Evolutionary conservation across 2,113 vertebrate species (phyloP).

Genomic region (Coreoperca whiteheadi): DNA sequence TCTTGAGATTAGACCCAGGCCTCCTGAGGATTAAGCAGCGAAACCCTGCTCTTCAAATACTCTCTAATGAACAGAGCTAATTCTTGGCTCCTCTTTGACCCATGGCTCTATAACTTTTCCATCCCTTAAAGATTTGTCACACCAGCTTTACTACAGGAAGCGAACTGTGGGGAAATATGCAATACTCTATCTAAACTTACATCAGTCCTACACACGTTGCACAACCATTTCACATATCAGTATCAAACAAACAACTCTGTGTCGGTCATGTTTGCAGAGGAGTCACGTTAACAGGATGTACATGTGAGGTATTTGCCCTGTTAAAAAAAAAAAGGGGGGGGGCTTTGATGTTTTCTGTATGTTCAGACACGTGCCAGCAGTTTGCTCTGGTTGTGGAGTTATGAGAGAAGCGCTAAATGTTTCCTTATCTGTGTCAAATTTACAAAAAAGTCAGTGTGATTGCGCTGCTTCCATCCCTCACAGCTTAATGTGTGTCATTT

Average conservation of each 20-base stretch:
- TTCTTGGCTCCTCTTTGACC: constrained; percentile 27
- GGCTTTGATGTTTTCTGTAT: constrained; percentile 16
- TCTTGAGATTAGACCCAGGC: constrained; percentile 12
- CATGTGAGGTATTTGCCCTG: neutral
- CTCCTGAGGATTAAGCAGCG: constrained; percentile 19
- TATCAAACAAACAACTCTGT: neutral
- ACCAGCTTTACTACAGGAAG: neutral
- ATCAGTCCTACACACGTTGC: constrained; percentile 2
- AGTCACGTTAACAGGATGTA: constrained; percentile 3
- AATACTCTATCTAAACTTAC: neutral
- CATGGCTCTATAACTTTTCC: neutral
- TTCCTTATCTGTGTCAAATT: neutral
- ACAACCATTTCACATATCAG: neutral
- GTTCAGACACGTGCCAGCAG: constrained; percentile 1
- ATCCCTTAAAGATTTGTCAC: constrained; percentile 22
- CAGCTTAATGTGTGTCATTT: neutral
- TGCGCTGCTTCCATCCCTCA: neutral
- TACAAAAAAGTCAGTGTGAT: neutral
- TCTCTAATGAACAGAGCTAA: constrained; percentile 25
- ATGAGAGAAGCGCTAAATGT: neutral
- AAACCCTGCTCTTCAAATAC: neutral
- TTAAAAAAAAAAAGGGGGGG: neutral
- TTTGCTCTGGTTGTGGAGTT: neutral
- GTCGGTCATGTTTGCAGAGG: constrained; percentile 31
- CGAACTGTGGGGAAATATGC: neutral